Conservation (phyloP, 2,113 vertebrate species). For the Monarcha castaneiventris region DNA sequence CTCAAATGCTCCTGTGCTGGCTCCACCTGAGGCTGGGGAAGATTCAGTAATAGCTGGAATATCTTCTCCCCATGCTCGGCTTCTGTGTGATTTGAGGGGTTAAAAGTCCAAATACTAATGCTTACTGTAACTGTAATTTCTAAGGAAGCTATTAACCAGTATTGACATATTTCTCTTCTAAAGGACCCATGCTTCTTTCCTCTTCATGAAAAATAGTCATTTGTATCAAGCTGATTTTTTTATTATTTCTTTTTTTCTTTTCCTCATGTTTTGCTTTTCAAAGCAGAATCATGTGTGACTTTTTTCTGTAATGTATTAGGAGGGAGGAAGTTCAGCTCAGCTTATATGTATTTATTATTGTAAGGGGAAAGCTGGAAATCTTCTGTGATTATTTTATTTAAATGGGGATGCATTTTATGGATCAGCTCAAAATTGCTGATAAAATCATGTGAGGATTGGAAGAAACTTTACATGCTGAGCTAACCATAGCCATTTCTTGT, state of each 20-base stretch:
- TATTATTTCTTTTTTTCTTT: background rate
- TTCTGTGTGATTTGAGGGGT: background rate
- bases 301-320: background rate
- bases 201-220: background rate
- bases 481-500: constrained; percentile 32
- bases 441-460: background rate
- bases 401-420: background rate
- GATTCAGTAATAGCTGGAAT: background rate
- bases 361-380: background rate
- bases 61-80: background rate
- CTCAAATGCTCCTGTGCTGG: background rate
- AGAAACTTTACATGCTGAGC: constrained; percentile 15
- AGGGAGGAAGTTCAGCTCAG: background rate
- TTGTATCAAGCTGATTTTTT: constrained; percentile 14
- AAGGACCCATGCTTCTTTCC: background rate
- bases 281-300: background rate
- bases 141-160: background rate
- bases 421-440: constrained; percentile 22
- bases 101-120: constrained; percentile 26
- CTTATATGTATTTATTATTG: background rate
- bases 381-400: background rate
- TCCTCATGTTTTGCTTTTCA: background rate
- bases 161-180: background rate
- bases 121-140: constrained; percentile 12
- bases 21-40: background rate